phyloP scores from a whole-genome alignment of 2,113 vertebrate genomes.

The Turdus rufiventris region DNA sequence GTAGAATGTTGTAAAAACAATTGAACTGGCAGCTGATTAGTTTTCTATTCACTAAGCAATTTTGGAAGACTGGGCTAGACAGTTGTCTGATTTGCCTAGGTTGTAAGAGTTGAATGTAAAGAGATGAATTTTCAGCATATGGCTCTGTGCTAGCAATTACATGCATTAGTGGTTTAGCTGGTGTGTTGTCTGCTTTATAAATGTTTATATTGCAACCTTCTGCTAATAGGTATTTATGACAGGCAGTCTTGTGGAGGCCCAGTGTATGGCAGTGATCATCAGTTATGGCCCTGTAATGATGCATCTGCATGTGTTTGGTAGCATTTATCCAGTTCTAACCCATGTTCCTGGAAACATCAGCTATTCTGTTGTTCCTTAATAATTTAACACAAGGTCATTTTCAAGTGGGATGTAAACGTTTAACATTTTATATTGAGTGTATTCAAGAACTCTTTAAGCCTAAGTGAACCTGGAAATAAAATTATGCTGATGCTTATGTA shows the following conservation, averaged over 20 bases:
- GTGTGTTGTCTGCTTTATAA: background rate
- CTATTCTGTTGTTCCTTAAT: background rate
- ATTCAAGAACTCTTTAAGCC: background rate
- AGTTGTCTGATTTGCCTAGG: background rate
- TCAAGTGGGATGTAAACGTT: background rate
- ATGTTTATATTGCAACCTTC: background rate
- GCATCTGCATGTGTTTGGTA: background rate
- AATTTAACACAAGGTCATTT: background rate
- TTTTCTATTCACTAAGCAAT: background rate
- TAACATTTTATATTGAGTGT: background rate
- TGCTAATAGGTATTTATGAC: background rate
- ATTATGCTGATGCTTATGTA: background rate
- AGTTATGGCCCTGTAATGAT: background rate
- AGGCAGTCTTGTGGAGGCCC: background rate
- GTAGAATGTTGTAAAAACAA: background rate
- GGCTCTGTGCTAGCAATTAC: background rate
- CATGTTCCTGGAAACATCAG: background rate
- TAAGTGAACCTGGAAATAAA: background rate
- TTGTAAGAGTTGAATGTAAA: background rate
- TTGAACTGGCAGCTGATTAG: background rate
- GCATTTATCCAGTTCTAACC: background rate
- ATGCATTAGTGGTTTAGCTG: background rate
- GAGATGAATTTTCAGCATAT: conserved; percentile 3
- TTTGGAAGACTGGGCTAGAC: background rate
- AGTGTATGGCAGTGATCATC: background rate